Evolutionary conservation across 2,113 vertebrate species (phyloP).

Genomic region (Xenopus laevis): DNA sequence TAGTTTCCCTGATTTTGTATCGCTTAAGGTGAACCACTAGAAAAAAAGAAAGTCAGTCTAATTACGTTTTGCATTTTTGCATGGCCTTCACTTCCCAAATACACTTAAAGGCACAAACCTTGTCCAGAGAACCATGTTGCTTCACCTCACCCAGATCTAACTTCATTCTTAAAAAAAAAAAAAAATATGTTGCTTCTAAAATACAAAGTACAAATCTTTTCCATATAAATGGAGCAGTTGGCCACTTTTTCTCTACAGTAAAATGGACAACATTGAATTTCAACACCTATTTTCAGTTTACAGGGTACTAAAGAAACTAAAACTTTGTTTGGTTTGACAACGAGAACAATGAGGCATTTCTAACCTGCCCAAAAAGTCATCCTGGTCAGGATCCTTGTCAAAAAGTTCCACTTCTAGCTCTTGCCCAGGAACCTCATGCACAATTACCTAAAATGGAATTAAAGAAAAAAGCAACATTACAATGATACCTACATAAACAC

Average conservation of each 20-base stretch:
- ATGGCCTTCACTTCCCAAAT: neutral
- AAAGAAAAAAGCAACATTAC: neutral
- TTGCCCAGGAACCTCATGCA: conserved; percentile 91
- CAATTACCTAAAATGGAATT: conserved; percentile 73
- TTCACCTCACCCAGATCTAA: conserved; percentile 84
- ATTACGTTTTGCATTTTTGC: neutral
- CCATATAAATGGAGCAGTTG: too few species aligned
- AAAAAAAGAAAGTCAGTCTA: conserved; percentile 16
- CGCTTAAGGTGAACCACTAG: conserved; percentile 83
- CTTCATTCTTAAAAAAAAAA: conserved; percentile 69
- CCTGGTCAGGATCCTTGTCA: conserved; percentile 94
- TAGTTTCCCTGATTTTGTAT: conserved; percentile 72
- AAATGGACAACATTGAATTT: too few species aligned
- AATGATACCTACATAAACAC: neutral
- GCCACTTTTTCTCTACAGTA: too few species aligned
- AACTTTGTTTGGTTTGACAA: too few species aligned
- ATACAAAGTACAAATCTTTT: too few species aligned
- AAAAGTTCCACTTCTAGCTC: conserved; percentile 90
- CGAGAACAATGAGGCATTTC: neutral
- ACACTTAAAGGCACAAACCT: conserved; percentile 63
- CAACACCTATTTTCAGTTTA: too few species aligned
- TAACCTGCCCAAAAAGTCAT: conserved; percentile 93
- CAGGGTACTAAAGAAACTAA: too few species aligned
- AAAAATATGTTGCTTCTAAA: too few species aligned
- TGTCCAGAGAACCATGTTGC: conserved; percentile 75